These are phyloP conservation scores for Drosophila baimaii DNA, from an alignment of 1,140 invertebrate species.

Conservation along the genomic window DNA sequence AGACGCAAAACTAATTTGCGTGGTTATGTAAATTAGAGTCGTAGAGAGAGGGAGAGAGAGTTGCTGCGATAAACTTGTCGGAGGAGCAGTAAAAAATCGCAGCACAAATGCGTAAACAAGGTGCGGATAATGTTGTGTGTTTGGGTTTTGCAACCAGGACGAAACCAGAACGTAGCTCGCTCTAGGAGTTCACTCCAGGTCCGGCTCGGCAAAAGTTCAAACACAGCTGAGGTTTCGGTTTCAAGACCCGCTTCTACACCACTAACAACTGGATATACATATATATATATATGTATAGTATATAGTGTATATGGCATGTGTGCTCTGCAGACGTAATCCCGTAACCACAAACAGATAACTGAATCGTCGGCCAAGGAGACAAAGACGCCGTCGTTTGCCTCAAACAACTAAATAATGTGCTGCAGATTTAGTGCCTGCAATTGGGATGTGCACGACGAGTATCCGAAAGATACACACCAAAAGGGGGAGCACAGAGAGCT, in stretches of 20 bases:
- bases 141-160: slow-evolving; percentile 4
- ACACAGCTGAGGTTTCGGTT: slow-evolving; percentile 37
- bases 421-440: slow-evolving; percentile 63
- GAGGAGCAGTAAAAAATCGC: slow-evolving; percentile 37
- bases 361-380: slow-evolving; percentile 57
- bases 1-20: slow-evolving; percentile 82
- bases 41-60: slow-evolving; percentile 71
- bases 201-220: slow-evolving; percentile 44
- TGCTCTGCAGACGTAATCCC: slow-evolving; percentile 63
- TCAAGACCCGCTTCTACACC: slow-evolving; percentile 19
- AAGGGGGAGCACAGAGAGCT: background rate
- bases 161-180: slow-evolving; percentile 17
- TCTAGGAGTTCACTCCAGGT: slow-evolving; percentile 8
- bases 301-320: slow-evolving; percentile 24
- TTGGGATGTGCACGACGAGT: slow-evolving; percentile 1
- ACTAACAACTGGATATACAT: slow-evolving; percentile 2
- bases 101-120: slow-evolving; percentile 70
- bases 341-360: slow-evolving; percentile 73
- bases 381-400: slow-evolving; percentile 42
- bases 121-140: slow-evolving; percentile 23
- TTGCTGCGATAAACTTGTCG: slow-evolving; percentile 75
- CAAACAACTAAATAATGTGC: slow-evolving; percentile 82
- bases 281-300: background rate
- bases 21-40: slow-evolving; percentile 82
- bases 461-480: slow-evolving; percentile 52